A percentile compares a stretch with the other conserved stretches of the same genome.
Evolutionary conservation across 2,113 vertebrate genomes (phyloP).

Genomic region (Climacteris rufus): DNA sequence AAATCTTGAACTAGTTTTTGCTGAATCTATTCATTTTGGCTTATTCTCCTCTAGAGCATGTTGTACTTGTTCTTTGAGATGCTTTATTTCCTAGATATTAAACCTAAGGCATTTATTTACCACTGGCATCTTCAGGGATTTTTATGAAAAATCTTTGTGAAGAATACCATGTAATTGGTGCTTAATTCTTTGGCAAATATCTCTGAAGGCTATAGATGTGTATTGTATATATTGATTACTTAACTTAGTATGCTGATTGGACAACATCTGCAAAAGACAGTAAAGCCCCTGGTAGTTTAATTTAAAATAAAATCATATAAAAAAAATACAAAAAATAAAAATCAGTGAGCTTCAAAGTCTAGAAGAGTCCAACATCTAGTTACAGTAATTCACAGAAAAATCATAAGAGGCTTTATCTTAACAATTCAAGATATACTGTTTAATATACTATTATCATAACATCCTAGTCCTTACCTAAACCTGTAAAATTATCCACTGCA

Average conservation of each 20-base stretch:
- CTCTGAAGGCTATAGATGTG: not conserved
- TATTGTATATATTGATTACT: not conserved
- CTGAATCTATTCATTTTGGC: not conserved
- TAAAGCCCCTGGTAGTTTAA: not conserved
- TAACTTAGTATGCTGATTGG: not conserved
- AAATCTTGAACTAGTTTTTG: conserved; percentile 2
- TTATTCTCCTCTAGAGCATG: not conserved
- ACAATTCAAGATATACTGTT: not conserved
- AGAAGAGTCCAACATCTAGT: not conserved
- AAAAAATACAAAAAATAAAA: not conserved
- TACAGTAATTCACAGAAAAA: not conserved
- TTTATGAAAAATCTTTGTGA: not conserved
- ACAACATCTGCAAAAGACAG: not conserved
- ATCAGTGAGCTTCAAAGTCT: not conserved
- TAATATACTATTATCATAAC: not conserved
- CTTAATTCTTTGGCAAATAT: conserved; percentile 16
- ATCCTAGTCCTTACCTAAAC: not conserved
- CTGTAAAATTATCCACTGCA: not conserved
- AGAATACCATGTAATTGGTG: not conserved
- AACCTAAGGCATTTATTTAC: conserved; percentile 14
- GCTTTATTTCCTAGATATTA: not conserved
- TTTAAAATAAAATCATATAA: not conserved
- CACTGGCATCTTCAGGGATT: not conserved
- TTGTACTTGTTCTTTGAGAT: not conserved
- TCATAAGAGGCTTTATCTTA: not conserved